Evolutionary conservation across 2,888 invertebrate genomes (phyloP), one percentile per base, ranked within the genome.

Genomic region (Caenorhabditis angaria): DNA sequence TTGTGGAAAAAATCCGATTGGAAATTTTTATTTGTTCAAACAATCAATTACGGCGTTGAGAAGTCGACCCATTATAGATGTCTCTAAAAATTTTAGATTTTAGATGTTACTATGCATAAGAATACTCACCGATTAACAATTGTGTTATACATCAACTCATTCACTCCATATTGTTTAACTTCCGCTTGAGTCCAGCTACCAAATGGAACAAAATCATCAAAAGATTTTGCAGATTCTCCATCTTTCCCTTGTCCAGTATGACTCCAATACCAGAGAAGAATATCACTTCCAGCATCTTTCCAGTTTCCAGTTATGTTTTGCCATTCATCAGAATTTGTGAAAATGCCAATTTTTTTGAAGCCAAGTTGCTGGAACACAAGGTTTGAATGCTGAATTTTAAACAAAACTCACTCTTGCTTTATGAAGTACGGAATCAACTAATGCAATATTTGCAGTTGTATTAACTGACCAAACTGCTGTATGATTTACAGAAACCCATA

Each of bases 261-360:
- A 41, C 69, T 63, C 76, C 74, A 80, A 57, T 80, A 80, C 77
- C 77, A 77, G 57, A 77, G 60, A n/a, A 62, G 58, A 47, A 68
- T 53, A 57, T 73, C 73, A 35, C 62, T 53, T 18, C 65, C 41
- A 55, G 65, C 22, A 2, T 54, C 65, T n/a, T 57, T 51, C 73
- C 70, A 78, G 54, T 65, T 66, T 24, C 41, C 54, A 27, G 76
- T 76, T 56, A 76, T 76, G 51, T 72, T 70, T 29, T 61, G 62
- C 76, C 76, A 76, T 32, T 76, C 76, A 57, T 70, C 65, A 27
- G 61, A 56, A 50, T 64, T 72, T 12, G 76, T 73, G 72, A 73
- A 76, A 61, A 76, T 73, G 67, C 76, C 76, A 47, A 71, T 6
- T 41, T 41, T 12, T 41, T 6, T 41, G 41, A 41, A 41, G 18